These are phyloP conservation scores for Germaria angustata DNA, from an alignment of 2,888 invertebrate genomes.

Conservation along the genomic window DNA sequence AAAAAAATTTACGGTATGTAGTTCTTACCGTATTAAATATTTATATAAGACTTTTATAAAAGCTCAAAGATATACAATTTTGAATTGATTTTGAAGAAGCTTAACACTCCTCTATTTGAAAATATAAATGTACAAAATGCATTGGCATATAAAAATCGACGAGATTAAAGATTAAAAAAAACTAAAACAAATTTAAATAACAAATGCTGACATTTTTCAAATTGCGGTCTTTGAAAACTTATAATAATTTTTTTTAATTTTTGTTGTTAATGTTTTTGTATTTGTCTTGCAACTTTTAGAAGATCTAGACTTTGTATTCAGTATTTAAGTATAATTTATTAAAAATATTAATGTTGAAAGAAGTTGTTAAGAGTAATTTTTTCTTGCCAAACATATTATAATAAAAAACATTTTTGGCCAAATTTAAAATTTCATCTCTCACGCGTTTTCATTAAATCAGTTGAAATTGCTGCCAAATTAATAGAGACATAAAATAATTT, in stretches of 20 bases:
- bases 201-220: conserved; percentile 61
- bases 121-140: background rate
- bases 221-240: conserved; percentile 26
- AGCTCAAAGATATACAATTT: background rate
- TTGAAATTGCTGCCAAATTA: too few relatives aligned
- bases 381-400: too few relatives aligned
- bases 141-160: conserved; percentile 33
- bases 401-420: background rate
- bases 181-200: conserved; percentile 44
- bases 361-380: conserved; percentile 42
- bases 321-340: conserved; percentile 12
- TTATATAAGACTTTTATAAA: conserved; percentile 5
- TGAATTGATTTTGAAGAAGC: conserved; percentile 12
- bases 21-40: too few relatives aligned
- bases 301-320: background rate
- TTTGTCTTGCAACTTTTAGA: background rate
- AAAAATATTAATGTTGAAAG: conserved; percentile 14
- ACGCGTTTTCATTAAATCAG: too few relatives aligned
- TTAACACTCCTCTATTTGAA: conserved; percentile 30
- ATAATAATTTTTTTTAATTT: background rate
- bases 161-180: background rate
- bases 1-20: too few relatives aligned
- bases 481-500: too few relatives aligned
- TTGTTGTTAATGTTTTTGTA: background rate
- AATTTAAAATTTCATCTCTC: background rate